These are phyloP conservation scores for Pangasius mekongensis DNA, from an alignment of 2,797 vertebrate genomes.

Conservation along the genomic window DNA sequence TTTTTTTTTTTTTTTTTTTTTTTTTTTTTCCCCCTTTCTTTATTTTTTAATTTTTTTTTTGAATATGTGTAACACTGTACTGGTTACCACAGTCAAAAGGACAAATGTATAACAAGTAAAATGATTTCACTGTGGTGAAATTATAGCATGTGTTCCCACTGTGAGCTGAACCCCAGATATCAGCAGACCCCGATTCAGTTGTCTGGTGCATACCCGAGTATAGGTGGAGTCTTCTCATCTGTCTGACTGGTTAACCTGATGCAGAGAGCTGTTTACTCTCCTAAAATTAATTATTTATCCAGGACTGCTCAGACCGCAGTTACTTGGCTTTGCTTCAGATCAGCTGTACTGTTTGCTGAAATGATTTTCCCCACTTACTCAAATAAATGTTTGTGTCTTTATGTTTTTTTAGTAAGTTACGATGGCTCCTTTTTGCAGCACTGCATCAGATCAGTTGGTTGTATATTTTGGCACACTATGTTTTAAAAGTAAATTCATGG, in stretches of 20 bases:
- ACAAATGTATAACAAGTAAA: neutral
- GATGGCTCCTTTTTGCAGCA: neutral
- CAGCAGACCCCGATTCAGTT: neutral
- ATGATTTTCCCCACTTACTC: neutral
- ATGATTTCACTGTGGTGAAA: neutral
- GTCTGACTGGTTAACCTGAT: slow-evolving; percentile 5
- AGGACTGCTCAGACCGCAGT: slow-evolving; percentile 10
- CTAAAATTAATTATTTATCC: slow-evolving; percentile 26
- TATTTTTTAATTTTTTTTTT: neutral
- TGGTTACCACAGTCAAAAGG: neutral
- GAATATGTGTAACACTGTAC: neutral
- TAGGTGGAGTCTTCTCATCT: neutral
- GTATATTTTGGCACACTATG: neutral
- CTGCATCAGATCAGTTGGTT: neutral
- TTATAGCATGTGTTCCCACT: neutral
- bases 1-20: too few relatives aligned
- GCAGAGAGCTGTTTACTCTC: slow-evolving; percentile 14
- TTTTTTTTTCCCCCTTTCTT: too few relatives aligned
- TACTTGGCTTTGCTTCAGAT: slow-evolving; percentile 16
- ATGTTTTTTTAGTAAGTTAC: neutral
- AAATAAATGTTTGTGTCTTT: neutral
- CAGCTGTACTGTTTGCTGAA: neutral
- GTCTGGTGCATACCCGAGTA: neutral
- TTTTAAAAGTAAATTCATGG: neutral
- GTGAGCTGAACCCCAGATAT: neutral